phyloP scores from a whole-genome alignment of 2,888 invertebrate genomes.

The Philaethria dido region DNA sequence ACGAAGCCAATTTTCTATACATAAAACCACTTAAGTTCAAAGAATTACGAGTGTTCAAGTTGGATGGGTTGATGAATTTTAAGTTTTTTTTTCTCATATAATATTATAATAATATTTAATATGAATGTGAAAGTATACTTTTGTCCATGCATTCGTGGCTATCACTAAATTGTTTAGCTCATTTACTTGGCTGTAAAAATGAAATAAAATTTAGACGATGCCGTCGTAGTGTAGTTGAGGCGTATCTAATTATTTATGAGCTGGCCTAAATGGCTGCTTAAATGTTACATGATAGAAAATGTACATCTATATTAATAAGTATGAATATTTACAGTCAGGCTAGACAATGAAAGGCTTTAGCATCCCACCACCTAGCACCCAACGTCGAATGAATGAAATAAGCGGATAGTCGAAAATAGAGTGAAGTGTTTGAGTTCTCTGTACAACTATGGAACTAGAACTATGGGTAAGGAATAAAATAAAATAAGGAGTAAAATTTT shows the following conservation, averaged over 20 bases:
- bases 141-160: neutral
- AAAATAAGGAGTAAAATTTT: no score
- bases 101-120: constrained; percentile 6
- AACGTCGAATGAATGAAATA: neutral
- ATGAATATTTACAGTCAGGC: neutral
- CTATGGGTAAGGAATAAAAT: no score
- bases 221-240: neutral
- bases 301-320: neutral
- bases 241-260: neutral
- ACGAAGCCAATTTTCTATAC: constrained; percentile 71
- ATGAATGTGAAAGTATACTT: constrained; percentile 11
- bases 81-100: neutral
- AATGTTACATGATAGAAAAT: no score
- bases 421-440: no score
- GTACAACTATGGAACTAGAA: no score
- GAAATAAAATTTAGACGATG: neutral
- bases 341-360: neutral
- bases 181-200: neutral
- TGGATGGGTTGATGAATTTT: constrained; percentile 14
- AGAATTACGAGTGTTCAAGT: constrained; percentile 22
- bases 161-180: neutral
- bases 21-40: constrained; percentile 44
- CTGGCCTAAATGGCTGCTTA: no score
- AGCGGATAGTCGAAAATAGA: neutral
- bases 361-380: neutral